Conservation (phyloP, 1,140 invertebrate species). For the Dendrolimus kikuchii region DNA sequence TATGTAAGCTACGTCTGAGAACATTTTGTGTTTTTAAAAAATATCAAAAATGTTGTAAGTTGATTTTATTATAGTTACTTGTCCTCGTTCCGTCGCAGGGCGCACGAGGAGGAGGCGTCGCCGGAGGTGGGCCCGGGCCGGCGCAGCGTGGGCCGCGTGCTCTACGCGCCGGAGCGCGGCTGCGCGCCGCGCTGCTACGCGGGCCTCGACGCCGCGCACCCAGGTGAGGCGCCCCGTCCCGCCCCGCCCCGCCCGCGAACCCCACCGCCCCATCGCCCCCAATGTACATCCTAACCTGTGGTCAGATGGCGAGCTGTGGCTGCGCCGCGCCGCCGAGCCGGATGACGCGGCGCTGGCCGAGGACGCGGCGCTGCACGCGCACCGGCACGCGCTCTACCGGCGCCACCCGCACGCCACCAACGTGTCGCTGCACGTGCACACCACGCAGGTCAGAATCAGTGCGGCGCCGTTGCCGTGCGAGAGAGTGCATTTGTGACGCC, state of each 20-base stretch:
- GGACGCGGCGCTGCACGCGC: constrained; percentile 3
- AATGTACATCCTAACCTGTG: not conserved
- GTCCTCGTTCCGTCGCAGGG: no score
- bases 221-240: constrained; percentile 22
- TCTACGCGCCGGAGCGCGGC: constrained; percentile 31
- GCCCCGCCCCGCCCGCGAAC: constrained; percentile 6
- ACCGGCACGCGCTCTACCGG: constrained; percentile 2
- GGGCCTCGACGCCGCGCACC: constrained; percentile 31
- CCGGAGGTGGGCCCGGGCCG: constrained; percentile 8
- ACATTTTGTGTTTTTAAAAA: no score
- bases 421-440: constrained; percentile 26
- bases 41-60: no score
- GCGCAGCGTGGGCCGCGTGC: constrained; percentile 18
- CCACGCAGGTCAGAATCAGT: constrained; percentile 21
- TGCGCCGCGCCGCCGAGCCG: constrained; percentile 8
- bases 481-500: no score
- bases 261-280: constrained; percentile 11
- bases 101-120: not conserved
- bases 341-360: constrained; percentile 6
- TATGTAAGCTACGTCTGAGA: no score
- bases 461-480: no score
- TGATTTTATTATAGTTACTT: no score
- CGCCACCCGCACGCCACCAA: constrained; percentile 13
- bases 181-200: constrained; percentile 49
- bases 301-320: constrained; percentile 8